Evolutionary conservation across 2,888 invertebrate species (phyloP), one percentile per base, ranked within the genome.

Genomic region (Hecatera dysodea): DNA sequence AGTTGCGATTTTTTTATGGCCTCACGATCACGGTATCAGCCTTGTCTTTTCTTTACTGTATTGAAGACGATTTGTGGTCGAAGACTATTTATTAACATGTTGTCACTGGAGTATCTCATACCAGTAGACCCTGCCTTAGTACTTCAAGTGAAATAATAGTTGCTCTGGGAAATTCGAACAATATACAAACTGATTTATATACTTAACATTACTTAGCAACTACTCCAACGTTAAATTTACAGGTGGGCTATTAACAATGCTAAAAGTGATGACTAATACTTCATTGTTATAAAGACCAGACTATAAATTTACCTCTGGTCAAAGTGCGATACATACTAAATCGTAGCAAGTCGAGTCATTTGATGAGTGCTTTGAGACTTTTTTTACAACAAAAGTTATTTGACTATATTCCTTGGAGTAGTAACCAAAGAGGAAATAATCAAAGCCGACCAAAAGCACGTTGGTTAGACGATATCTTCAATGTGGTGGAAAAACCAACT

Each of bases 231-330:
- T 44, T 5, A 36, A 27, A 0, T 46, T 42, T 48, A 50, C 46
- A 71, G 57, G 57, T 75, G 39, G 39, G 8, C 22, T 22, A 72
- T 57, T 62, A 62, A 29, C 0, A 0, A 22, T 57, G 29, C 24
- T 42, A 62, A 50, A 42, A 46, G 1, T 62, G 63, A 78, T 75
- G 75, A 78, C 27, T 78, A 52, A 62, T 39, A 19, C 44, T 46
- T 50, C 44, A 57, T 63, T 75, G 63, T 72, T 78, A 12, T 48
- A 39, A 9, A 42, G 39, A 56, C 22, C 62, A 63, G 78, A 46
- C 72, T 6, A 2, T 27, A 27, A 63, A 52, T 78, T 75, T 22
- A 78, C 75, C 75, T 46, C 11, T 15, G 57, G 63, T 46, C 74
- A 72, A 57, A 63, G 52, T 62, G 36, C 8, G 8, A 9, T 29